A percentile compares a stretch with the other conserved stretches of the same genome.
These are phyloP conservation scores for Castor canadensis DNA, from an alignment of 2,113 vertebrate genomes.

Conservation along the genomic window DNA sequence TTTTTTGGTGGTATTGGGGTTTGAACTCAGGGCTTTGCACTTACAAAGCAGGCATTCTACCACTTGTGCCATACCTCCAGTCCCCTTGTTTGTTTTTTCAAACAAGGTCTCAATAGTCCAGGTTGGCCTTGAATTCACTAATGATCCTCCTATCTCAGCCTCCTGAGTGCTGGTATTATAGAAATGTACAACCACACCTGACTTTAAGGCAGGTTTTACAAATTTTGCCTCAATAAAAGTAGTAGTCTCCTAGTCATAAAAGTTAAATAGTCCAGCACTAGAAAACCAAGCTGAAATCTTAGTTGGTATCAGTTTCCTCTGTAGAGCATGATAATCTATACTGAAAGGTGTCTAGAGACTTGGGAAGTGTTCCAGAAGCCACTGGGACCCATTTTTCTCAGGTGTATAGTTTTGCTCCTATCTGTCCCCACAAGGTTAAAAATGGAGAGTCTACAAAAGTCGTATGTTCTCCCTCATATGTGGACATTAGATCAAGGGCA, in stretches of 20 bases:
- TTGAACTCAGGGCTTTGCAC: too few relatives aligned
- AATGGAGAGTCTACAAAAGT: background rate
- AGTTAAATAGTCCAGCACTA: background rate
- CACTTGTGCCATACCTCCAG: too few relatives aligned
- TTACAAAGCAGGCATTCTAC: too few relatives aligned
- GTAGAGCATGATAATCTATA: background rate
- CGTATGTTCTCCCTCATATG: too few relatives aligned
- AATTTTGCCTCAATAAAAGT: background rate
- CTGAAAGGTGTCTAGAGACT: background rate
- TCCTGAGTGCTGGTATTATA: too few relatives aligned
- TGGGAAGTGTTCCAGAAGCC: background rate
- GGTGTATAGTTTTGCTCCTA: background rate
- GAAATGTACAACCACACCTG: background rate
- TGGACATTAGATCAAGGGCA: too few relatives aligned
- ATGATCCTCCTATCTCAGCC: too few relatives aligned
- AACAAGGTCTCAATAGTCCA: background rate
- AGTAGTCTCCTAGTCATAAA: background rate
- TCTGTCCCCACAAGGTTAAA: background rate
- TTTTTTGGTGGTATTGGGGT: too few relatives aligned
- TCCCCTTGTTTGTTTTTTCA: too few relatives aligned
- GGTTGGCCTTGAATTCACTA: too few relatives aligned
- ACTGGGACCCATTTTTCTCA: background rate
- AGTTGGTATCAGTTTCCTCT: background rate
- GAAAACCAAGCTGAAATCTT: background rate
- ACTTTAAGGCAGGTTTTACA: background rate